Percentiles rank a stretch among this genome's conserved stretches.
These are phyloP conservation scores for Crypturellus undulatus DNA, from an alignment of 2,113 vertebrate genomes.

Conservation along the genomic window DNA sequence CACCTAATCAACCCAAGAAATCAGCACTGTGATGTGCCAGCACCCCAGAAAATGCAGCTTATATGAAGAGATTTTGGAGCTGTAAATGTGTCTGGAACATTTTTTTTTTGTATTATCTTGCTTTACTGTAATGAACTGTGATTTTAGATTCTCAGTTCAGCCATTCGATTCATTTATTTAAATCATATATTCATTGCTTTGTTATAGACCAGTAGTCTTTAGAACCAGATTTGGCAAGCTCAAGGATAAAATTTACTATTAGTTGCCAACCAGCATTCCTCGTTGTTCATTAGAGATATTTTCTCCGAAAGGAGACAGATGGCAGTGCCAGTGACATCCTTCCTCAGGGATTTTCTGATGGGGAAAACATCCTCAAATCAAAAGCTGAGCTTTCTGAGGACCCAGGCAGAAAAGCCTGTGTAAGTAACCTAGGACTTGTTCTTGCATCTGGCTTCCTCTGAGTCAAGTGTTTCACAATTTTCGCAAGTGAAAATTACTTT, in stretches of 20 bases:
- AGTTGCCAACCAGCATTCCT: background rate
- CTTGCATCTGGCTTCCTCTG: background rate
- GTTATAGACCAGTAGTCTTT: background rate
- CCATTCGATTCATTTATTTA: background rate
- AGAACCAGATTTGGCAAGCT: background rate
- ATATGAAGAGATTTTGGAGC: background rate
- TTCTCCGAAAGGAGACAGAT: background rate
- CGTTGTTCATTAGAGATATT: background rate
- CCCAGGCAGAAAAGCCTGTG: background rate
- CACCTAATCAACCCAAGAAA: background rate
- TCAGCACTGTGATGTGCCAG: background rate
- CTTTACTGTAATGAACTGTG: background rate
- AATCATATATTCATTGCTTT: background rate
- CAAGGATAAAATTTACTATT: background rate
- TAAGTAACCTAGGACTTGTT: background rate
- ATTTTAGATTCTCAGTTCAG: background rate
- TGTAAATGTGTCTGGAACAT: background rate
- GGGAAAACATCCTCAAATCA: constrained; percentile 21
- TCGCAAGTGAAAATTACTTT: background rate
- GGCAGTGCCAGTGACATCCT: background rate
- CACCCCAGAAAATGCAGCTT: background rate
- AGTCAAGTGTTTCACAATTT: background rate
- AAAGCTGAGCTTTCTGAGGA: constrained; percentile 32
- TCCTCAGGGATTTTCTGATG: constrained; percentile 24
- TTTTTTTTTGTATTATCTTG: background rate